These are phyloP conservation scores for Pygoscelis antarcticus DNA, from an alignment of 2,113 vertebrate species.

Conservation along the genomic window DNA sequence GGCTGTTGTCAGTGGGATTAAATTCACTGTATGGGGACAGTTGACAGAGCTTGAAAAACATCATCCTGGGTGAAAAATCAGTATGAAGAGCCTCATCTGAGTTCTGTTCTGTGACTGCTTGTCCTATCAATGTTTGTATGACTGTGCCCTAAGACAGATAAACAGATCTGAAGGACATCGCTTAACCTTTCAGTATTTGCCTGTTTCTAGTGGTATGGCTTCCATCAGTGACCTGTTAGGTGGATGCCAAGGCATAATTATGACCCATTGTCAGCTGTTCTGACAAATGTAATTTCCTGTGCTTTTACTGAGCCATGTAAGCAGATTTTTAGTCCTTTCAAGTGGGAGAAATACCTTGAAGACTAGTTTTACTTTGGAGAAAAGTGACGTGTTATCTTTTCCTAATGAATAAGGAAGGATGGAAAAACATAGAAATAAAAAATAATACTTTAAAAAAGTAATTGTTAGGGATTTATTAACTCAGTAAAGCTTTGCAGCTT, in stretches of 20 bases:
- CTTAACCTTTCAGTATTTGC: conserved; percentile 17
- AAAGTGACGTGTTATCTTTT: background rate
- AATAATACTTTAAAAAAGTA: background rate
- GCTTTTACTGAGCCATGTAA: background rate
- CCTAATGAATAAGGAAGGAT: conserved; percentile 14
- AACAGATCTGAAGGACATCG: conserved; percentile 1
- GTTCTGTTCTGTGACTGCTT: background rate
- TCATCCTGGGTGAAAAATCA: background rate
- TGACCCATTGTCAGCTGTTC: background rate
- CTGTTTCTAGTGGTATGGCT: background rate
- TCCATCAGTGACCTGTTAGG: conserved; percentile 18
- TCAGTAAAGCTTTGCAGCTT: background rate
- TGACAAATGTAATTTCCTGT: conserved; percentile 18
- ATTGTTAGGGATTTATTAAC: conserved; percentile 19
- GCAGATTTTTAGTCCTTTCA: background rate
- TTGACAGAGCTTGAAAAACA: conserved; percentile 25
- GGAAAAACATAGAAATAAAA: background rate
- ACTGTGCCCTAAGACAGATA: background rate
- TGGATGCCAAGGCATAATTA: conserved; percentile 9
- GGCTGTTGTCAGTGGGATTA: background rate
- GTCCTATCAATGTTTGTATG: background rate
- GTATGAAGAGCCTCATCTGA: background rate
- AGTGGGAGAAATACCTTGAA: background rate
- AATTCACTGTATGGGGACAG: background rate
- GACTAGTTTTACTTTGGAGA: background rate